Conservation (phyloP, 2,888 invertebrate species). For the Melangyna quadrimaculata region DNA sequence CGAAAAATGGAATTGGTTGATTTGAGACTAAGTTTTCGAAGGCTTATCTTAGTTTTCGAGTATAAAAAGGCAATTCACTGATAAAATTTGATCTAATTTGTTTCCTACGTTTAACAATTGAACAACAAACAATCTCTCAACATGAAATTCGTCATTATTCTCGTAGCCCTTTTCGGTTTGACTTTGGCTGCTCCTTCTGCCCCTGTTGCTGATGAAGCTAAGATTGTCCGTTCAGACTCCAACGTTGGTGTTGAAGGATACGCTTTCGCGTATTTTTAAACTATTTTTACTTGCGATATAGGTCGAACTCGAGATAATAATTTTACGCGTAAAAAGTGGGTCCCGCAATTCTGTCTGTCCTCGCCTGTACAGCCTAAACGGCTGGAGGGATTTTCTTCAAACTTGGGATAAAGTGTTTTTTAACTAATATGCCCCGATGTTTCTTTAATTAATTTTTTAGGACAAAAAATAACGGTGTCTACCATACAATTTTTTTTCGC, state of each 20-base stretch:
- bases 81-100: not conserved
- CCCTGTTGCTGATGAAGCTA: slow-evolving; percentile 81
- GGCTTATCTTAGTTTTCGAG: not conserved
- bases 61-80: not conserved
- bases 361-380: no score
- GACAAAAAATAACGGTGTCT: no score
- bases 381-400: no score
- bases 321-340: no score
- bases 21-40: not conserved
- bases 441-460: no score
- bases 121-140: slow-evolving; percentile 50
- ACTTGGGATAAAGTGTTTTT: no score
- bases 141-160: slow-evolving; percentile 76
- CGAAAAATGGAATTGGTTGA: no score
- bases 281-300: no score
- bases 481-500: no score
- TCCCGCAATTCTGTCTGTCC: no score
- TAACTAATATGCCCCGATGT: no score
- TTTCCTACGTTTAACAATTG: not conserved
- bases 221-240: slow-evolving; percentile 83
- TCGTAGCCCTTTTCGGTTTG: slow-evolving; percentile 76
- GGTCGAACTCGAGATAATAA: no score
- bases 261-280: slow-evolving; percentile 30
- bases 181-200: slow-evolving; percentile 74
- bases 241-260: slow-evolving; percentile 76